Percentiles rank a stretch among this genome's conserved stretches.
phyloP scores from a whole-genome alignment of 2,113 vertebrate genomes.

The Nettapus auritus region DNA sequence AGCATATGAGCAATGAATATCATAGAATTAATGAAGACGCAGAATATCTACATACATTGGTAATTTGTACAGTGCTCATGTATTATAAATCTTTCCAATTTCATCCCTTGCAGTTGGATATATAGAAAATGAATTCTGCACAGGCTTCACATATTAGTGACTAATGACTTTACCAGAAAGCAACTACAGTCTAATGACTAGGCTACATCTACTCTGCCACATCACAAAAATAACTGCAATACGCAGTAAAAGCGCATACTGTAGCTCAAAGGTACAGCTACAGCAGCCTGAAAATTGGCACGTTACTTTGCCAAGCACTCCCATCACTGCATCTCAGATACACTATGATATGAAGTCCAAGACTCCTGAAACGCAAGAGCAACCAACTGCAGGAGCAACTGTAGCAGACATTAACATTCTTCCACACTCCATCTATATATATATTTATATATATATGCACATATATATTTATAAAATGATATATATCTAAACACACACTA shows the following conservation, averaged over 20 bases:
- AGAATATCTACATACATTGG: neutral
- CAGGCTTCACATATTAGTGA: fast-evolving
- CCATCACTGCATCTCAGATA: neutral
- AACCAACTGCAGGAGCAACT: neutral
- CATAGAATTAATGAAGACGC: neutral
- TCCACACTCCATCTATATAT: neutral
- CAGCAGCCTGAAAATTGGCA: neutral
- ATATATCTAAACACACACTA: too few species aligned
- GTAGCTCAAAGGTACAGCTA: neutral
- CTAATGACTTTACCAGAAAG: neutral
- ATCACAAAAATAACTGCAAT: neutral
- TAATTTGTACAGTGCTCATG: neutral
- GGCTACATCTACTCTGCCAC: neutral
- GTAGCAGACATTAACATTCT: neutral
- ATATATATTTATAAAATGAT: too few species aligned
- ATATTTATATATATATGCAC: neutral
- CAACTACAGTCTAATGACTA: neutral
- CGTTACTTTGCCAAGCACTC: neutral
- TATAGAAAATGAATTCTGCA: neutral
- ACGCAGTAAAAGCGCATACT: neutral
- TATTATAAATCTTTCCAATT: neutral
- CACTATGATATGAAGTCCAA: fast-evolving
- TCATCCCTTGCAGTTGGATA: neutral
- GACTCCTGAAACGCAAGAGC: neutral
- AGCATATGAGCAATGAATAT: neutral